Conservation (phyloP, 1,140 invertebrate genomes). For the Camponotus vicinus region DNA sequence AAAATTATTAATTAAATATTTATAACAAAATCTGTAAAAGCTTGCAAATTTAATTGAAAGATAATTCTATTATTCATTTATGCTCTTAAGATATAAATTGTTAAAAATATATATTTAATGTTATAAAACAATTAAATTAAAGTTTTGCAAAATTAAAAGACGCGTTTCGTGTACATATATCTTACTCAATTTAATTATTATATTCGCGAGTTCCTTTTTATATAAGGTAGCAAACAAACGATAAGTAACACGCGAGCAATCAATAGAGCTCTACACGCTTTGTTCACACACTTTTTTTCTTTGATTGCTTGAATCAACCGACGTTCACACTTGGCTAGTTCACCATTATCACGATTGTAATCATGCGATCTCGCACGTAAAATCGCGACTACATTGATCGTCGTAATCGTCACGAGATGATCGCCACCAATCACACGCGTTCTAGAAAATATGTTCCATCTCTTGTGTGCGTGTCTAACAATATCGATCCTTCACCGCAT, state of each 20-base stretch:
- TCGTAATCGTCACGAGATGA: constrained; percentile 37
- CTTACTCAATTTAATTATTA: not conserved
- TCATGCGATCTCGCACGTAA: constrained; percentile 57
- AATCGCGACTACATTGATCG: constrained; percentile 41
- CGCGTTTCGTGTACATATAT: not conserved
- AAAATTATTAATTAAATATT: not conserved
- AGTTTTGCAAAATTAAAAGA: not conserved
- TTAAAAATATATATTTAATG: not conserved
- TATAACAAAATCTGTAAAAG: not conserved
- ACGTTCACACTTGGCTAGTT: constrained; percentile 50
- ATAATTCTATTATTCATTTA: not conserved
- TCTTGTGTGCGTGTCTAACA: constrained; percentile 66
- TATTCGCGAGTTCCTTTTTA: not conserved
- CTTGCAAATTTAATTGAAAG: not conserved
- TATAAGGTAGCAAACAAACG: not conserved
- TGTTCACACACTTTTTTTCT: constrained; percentile 14
- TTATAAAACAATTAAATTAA: not conserved
- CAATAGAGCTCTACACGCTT: constrained; percentile 36
- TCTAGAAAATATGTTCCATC: constrained; percentile 17
- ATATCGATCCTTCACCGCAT: constrained; percentile 82
- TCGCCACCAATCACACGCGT: not conserved
- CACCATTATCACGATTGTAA: constrained; percentile 55
- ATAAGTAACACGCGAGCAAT: constrained; percentile 43
- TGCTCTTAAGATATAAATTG: not conserved
- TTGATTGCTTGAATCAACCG: constrained; percentile 46